Conservation (phyloP, 2,888 invertebrate species). For the Drosophila fungiperda region DNA sequence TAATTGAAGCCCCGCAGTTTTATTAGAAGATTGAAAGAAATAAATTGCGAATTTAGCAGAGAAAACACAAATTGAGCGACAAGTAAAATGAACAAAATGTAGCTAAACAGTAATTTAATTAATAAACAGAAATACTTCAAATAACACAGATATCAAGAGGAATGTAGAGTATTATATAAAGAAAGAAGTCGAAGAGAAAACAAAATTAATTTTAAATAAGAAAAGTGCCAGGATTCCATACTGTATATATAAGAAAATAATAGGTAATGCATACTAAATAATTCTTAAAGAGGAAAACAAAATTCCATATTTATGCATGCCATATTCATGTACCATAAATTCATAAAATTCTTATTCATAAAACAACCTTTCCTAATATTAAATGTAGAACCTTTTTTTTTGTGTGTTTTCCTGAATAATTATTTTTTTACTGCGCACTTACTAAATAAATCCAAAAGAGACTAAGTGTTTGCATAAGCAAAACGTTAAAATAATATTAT, state of each 20-base stretch:
- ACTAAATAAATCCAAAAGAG: slow-evolving; percentile 6
- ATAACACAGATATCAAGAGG: background rate
- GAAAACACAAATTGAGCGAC: background rate
- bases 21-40: slow-evolving; percentile 20
- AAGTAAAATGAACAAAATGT: background rate
- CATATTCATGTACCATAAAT: slow-evolving; percentile 3
- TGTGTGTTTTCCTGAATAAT: slow-evolving; percentile 35
- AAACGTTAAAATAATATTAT: background rate
- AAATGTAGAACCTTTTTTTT: slow-evolving; percentile 14
- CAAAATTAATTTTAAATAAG: background rate
- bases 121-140: background rate
- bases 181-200: background rate
- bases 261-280: background rate
- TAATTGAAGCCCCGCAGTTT: slow-evolving; percentile 29
- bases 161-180: background rate
- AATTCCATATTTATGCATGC: background rate
- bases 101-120: background rate
- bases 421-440: slow-evolving; percentile 26
- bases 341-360: slow-evolving; percentile 2
- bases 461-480: slow-evolving; percentile 3
- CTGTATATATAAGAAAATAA: background rate
- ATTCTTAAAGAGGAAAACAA: background rate
- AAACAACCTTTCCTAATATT: slow-evolving; percentile 2
- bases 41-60: background rate
- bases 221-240: background rate